Conservation (phyloP, 2,797 vertebrate species). For the Poecilia velifera region DNA sequence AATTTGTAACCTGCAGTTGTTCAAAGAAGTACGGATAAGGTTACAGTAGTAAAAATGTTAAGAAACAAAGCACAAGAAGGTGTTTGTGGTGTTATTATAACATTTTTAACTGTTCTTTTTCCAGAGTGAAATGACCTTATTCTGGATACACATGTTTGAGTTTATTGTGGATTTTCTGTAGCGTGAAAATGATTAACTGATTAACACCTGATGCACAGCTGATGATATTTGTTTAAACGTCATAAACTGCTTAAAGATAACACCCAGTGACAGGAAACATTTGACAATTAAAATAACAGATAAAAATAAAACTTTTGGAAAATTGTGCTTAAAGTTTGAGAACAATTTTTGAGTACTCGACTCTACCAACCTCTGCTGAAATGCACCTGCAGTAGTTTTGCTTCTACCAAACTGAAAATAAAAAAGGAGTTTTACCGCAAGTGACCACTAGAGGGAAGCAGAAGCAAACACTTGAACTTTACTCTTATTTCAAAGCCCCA, state of each 20-base stretch:
- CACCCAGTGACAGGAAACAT: background rate
- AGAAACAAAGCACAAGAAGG: background rate
- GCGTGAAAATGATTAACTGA: background rate
- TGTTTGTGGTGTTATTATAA: background rate
- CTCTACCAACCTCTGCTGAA: background rate
- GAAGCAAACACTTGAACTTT: conserved; percentile 39
- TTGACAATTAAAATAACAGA: background rate
- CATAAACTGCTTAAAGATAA: background rate
- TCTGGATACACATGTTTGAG: background rate
- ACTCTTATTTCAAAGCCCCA: conserved; percentile 25
- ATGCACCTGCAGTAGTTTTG: background rate
- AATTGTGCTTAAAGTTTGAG: background rate
- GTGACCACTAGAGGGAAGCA: conserved; percentile 56
- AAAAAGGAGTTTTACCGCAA: background rate
- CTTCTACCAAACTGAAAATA: background rate
- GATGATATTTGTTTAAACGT: background rate
- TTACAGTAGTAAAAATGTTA: background rate
- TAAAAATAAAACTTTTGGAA: background rate
- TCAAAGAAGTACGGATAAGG: background rate
- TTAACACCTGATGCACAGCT: background rate
- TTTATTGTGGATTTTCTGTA: background rate
- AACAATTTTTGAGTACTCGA: background rate
- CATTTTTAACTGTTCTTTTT: background rate
- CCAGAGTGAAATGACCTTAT: background rate
- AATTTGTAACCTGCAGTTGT: background rate